Evolutionary conservation across 2,113 vertebrate species (phyloP), one percentile per base, ranked within the genome.

Genomic region (Heterochromis multidens): DNA sequence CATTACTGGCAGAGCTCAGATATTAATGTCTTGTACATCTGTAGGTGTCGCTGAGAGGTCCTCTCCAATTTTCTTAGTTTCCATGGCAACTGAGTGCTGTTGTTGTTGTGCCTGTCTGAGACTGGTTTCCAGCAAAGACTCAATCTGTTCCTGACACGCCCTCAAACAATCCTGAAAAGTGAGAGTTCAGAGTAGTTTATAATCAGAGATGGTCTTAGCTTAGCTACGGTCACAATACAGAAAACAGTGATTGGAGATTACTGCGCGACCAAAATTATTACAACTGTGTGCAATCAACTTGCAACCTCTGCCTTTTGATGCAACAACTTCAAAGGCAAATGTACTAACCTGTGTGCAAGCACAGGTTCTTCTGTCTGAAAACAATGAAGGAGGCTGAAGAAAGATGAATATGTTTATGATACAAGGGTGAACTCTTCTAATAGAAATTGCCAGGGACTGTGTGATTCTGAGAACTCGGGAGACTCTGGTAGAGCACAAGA

Each of bases 91-190:
- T 10, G 89, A 96, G 92, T 97, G 97, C 23, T 76, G 89, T n/a
- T 79, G 91, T 3, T 84, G 87, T 4, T 74, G 70, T 1, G 97
- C 97, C 91, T 97, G 97, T 86, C 98, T 96, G 86, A 99, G 97
- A 92, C 98, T 99, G 74, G 97, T 97, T 94, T 98, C 98, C 31
- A 99, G 95, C 89, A 99, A 96, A 58, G 96, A 96, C 85, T 99
- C 98, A 0, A 99, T 99, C 96, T 99, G 98, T 92, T 99, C 98
- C 94, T 98, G 98, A 95, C 98, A 99, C 19, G 98, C 97, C 52
- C 97, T 95, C 89, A 99, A 97, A 96, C 98, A 99, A 92, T 99
- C 98, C 98, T 99, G 46, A 0, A 54, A 25, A 31, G 65, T 3
- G 25, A 80, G 16, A 72, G 14, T 6, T 9, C n/a, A 21, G 25